Evolutionary conservation across 2,888 invertebrate genomes (phyloP), one percentile per base, ranked within the genome.

Genomic region (Liposcelis brunnea): DNA sequence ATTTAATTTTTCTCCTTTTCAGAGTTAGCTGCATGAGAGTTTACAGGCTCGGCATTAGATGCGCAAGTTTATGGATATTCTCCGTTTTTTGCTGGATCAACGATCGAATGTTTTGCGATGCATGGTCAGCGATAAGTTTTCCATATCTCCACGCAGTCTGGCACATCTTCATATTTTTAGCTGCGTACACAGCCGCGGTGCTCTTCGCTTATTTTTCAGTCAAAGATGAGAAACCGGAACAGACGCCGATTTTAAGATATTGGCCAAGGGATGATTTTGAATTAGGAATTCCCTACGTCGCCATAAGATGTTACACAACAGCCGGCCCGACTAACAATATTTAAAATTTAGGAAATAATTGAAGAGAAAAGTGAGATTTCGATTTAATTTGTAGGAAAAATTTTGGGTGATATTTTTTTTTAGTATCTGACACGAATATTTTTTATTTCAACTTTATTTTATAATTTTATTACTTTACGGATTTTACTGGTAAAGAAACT

Each of bases 71-170:
- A 16, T 78, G 77, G 70, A 56, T 75, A 12, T 59, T 80, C 15
- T 84, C 84, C 1, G 74, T 81, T 12, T 68, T 75, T 53, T 80
- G 80, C 58, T 85, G 85, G 85, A 63, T 83, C 33, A 75, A 78
- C 55, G 85, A 84, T 63, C 68, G 81, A 6, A 62, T 82, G 56
- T 78, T 83, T 60, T 86, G 85, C 59, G 80, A 83, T 54, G 72
- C 77, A 14, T 84, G 82, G 82, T 72, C 78, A 2, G 71, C 74
- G 11, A 71, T 83, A 10, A 75, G 80, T 63, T 82, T 86, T 55
- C 84, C 84, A 1, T 85, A 85, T 62, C 69, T 86, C 56, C 85
- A 86, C 59, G 82, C 80, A 10, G 68, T 83, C 14, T 86, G 85
- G 85, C 85, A 86, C 59, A 65, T 86, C 11, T 73, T 84, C 44